Percentiles rank a stretch among this genome's conserved stretches.
Evolutionary conservation across 2,797 vertebrate species (phyloP).

Genomic region (Odontamblyopus rebecca): DNA sequence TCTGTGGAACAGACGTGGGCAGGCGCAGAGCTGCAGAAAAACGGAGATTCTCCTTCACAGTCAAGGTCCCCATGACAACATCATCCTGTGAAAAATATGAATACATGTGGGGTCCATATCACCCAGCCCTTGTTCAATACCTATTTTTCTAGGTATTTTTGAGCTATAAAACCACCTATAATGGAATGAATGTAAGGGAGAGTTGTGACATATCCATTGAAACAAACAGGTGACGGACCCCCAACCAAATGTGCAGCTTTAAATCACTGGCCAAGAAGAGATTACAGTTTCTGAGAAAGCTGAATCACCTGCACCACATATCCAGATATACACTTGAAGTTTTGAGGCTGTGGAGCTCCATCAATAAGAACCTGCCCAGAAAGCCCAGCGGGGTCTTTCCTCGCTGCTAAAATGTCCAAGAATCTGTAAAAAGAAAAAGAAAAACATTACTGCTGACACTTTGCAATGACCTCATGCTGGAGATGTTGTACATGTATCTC

Average conservation of each 20-base stretch:
- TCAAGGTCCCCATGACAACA: conserved; percentile 93
- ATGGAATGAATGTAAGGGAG: too few relatives aligned
- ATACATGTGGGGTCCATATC: background rate
- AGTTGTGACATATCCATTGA: too few relatives aligned
- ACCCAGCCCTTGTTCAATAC: too few relatives aligned
- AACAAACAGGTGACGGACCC: too few relatives aligned
- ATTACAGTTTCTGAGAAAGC: background rate
- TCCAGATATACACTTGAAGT: conserved; percentile 86
- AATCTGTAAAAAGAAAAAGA: conserved; percentile 66
- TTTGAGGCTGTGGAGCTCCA: conserved; percentile 78
- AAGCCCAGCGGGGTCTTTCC: conserved; percentile 83
- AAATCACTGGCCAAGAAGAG: background rate
- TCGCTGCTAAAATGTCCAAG: conserved; percentile 83
- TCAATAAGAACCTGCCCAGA: conserved; percentile 85
- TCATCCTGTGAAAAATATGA: conserved; percentile 81
- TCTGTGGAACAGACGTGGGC: conserved; percentile 76
- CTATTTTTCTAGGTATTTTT: too few relatives aligned
- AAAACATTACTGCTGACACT: too few relatives aligned
- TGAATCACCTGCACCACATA: conserved; percentile 83
- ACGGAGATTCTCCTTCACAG: conserved; percentile 91
- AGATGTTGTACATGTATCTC: too few relatives aligned
- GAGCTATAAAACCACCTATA: too few relatives aligned
- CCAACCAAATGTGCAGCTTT: too few relatives aligned
- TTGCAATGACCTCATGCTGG: too few relatives aligned
- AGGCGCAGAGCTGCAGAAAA: conserved; percentile 94